phyloP scores from a whole-genome alignment of 64 coral and sea anemone genomes.

The Stichodactyla helianthus region DNA sequence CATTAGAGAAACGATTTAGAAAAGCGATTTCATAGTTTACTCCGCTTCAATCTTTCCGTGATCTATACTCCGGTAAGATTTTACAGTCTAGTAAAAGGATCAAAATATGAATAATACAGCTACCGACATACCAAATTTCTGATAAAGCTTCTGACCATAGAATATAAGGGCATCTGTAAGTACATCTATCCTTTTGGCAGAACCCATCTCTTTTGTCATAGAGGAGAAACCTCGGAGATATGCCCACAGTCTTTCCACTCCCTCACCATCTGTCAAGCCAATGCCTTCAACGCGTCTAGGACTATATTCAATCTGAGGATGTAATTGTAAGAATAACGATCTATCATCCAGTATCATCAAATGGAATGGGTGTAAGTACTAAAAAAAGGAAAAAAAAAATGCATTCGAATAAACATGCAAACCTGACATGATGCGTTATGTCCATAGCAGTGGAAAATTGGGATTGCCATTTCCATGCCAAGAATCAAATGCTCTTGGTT shows the following conservation, averaged over 20 bases:
- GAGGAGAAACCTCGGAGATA: slow-evolving; percentile 21
- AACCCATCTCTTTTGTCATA: slow-evolving; percentile 42
- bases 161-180: slow-evolving; percentile 23
- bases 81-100: neutral
- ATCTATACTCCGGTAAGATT: too few species aligned
- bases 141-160: neutral
- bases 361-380: neutral
- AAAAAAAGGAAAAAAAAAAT: neutral
- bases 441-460: slow-evolving; percentile 84
- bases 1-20: neutral
- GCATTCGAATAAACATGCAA: neutral
- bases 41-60: neutral
- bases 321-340: neutral
- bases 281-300: slow-evolving; percentile 36
- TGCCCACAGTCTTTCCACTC: slow-evolving; percentile 57
- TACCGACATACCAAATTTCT: neutral
- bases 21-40: neutral
- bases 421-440: slow-evolving; percentile 78
- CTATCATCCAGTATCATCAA: neutral
- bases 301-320: slow-evolving; percentile 24
- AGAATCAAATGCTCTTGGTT: slow-evolving; percentile 42
- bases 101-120: neutral
- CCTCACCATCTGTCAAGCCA: slow-evolving; percentile 57
- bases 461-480: slow-evolving; percentile 41
- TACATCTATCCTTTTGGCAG: neutral